Conservation (phyloP, 2,888 invertebrate genomes). For the Chironomus riparius region DNA sequence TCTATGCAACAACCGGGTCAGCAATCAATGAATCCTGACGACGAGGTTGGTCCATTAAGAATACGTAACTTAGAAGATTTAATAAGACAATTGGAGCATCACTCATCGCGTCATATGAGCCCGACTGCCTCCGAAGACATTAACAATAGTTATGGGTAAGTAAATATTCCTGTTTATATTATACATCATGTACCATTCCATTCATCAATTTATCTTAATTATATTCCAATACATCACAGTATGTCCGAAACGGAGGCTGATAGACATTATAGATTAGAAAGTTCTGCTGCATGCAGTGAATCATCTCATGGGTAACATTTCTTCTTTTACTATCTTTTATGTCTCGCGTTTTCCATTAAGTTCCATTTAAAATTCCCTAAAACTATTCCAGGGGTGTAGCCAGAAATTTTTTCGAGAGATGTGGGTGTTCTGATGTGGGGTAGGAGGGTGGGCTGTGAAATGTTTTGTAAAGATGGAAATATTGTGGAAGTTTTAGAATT, state of each 20-base stretch:
- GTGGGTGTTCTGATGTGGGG: no score
- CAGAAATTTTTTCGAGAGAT: no score
- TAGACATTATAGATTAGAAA: conserved; percentile 76
- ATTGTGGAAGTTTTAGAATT: no score
- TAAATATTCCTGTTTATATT: conserved; percentile 36
- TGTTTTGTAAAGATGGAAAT: no score
- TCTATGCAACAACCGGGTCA: conserved; percentile 31
- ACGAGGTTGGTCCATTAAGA: conserved; percentile 74
- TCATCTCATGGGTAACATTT: conserved; percentile 57
- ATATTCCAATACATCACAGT: conserved; percentile 32
- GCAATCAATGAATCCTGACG: conserved; percentile 52
- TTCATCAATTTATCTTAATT: background rate
- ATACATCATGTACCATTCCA: conserved; percentile 40
- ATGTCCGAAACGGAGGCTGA: conserved; percentile 82
- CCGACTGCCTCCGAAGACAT: conserved; percentile 88
- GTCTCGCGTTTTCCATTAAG: background rate
- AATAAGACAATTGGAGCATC: conserved; percentile 79
- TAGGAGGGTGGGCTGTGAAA: no score
- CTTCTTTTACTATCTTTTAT: conserved; percentile 30
- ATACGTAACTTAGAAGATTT: conserved; percentile 87
- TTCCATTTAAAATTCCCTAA: background rate
- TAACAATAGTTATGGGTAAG: conserved; percentile 27
- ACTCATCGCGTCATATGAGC: conserved; percentile 78
- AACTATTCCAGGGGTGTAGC: no score
- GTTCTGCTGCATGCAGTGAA: conserved; percentile 60